Conservation (phyloP, 2,888 invertebrate genomes). For the Megaustenia siamemsis region DNA sequence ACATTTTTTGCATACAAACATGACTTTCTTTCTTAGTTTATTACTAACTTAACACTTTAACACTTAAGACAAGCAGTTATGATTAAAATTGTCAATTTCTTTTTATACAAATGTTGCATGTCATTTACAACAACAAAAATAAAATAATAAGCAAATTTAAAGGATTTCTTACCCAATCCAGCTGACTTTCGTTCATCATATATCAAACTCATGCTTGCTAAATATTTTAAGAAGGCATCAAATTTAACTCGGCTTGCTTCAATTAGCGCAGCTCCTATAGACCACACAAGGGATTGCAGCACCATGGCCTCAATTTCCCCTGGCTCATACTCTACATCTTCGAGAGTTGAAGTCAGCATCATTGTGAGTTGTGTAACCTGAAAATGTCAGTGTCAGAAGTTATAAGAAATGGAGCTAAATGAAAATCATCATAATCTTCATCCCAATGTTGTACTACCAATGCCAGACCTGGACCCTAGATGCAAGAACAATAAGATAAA, state of each 20-base stretch:
- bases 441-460: too few relatives aligned
- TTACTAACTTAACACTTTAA: too few relatives aligned
- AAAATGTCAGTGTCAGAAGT: background rate
- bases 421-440: too few relatives aligned
- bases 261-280: slow-evolving; percentile 89
- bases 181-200: slow-evolving; percentile 82
- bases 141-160: too few relatives aligned
- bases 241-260: slow-evolving; percentile 86
- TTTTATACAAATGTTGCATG: too few relatives aligned
- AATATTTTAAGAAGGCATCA: slow-evolving; percentile 89
- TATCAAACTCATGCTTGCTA: slow-evolving; percentile 85
- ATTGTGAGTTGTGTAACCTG: slow-evolving; percentile 90
- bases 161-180: slow-evolving; percentile 65
- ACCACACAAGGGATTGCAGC: slow-evolving; percentile 89
- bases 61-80: too few relatives aligned
- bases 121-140: too few relatives aligned
- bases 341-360: slow-evolving; percentile 87
- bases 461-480: too few relatives aligned
- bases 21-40: too few relatives aligned
- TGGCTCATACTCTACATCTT: slow-evolving; percentile 70
- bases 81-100: too few relatives aligned
- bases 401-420: background rate
- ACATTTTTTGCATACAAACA: too few relatives aligned
- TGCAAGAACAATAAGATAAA: too few relatives aligned
- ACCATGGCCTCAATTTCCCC: slow-evolving; percentile 87